Percentiles rank a stretch among this genome's conserved stretches.
phyloP scores from a whole-genome alignment of 30 jellyfish, hydroid and myxozoan genomes.

The Cassiopea andromeda region DNA sequence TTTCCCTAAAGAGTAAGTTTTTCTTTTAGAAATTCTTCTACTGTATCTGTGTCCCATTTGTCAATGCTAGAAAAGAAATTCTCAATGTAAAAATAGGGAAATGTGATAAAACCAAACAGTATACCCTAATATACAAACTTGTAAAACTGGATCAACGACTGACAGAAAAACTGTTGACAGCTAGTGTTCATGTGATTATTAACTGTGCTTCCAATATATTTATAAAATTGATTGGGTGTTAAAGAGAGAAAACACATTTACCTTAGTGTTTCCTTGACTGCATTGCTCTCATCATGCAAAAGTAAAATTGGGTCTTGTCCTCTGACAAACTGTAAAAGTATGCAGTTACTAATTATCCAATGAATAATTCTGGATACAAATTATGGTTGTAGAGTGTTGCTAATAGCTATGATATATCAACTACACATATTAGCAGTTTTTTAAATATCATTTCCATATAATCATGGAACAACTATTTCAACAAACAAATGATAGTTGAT shows the following conservation, averaged over 20 bases:
- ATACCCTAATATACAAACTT: no score
- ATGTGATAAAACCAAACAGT: background rate
- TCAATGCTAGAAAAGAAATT: constrained; percentile 77
- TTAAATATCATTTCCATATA: no score
- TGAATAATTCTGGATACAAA: background rate
- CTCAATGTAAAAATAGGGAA: background rate
- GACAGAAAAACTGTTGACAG: no score
- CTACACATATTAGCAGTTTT: no score
- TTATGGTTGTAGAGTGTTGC: no score
- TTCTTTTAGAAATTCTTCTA: constrained; percentile 87
- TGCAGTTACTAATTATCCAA: background rate
- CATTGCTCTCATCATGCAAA: constrained; percentile 83
- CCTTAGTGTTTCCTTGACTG: constrained; percentile 93
- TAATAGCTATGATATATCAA: no score
- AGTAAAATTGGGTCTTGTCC: constrained; percentile 92
- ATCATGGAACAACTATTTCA: no score
- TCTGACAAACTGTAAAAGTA: constrained; percentile 79
- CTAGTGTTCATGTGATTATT: no score
- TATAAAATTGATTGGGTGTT: background rate
- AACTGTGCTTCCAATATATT: background rate
- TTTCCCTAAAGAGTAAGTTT: constrained; percentile 53
- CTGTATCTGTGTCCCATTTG: constrained; percentile 98
- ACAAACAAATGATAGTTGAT: no score
- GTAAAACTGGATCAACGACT: no score
- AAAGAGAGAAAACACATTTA: background rate